Conservation (phyloP, 2,888 invertebrate species). For the Mechanitis messenoides region DNA sequence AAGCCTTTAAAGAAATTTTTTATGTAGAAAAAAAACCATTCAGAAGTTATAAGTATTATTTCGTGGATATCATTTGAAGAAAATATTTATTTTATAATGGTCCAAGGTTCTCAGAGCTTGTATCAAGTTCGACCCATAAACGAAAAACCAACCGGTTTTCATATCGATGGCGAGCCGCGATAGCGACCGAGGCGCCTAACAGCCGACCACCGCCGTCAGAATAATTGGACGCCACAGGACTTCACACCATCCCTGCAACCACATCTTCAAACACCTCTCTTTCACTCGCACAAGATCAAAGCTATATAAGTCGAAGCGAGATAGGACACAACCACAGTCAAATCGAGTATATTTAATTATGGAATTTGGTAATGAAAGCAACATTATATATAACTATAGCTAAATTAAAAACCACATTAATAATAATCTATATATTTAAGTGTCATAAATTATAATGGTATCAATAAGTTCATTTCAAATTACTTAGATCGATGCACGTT, state of each 20-base stretch:
- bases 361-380: constrained; percentile 50
- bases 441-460: no score
- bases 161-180: constrained; percentile 73
- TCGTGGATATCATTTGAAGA: constrained; percentile 12
- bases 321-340: constrained; percentile 30
- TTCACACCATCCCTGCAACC: constrained; percentile 60
- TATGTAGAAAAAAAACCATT: no score
- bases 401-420: no score
- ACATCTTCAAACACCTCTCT: constrained; percentile 30
- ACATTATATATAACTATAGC: constrained; percentile 32
- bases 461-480: no score
- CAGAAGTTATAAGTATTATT: no score
- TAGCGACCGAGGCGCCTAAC: constrained; percentile 69
- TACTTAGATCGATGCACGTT: background rate
- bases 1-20: constrained; percentile 15
- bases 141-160: constrained; percentile 67
- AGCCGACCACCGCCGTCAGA: constrained; percentile 67
- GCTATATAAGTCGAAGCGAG: constrained; percentile 29
- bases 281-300: constrained; percentile 23
- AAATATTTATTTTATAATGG: constrained; percentile 20
- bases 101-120: constrained; percentile 22
- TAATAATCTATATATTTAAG: no score
- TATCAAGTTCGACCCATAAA: constrained; percentile 46
- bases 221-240: constrained; percentile 75
- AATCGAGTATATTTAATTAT: no score